These are phyloP conservation scores for Limanda limanda DNA, from an alignment of 2,113 vertebrate species.

Conservation along the genomic window DNA sequence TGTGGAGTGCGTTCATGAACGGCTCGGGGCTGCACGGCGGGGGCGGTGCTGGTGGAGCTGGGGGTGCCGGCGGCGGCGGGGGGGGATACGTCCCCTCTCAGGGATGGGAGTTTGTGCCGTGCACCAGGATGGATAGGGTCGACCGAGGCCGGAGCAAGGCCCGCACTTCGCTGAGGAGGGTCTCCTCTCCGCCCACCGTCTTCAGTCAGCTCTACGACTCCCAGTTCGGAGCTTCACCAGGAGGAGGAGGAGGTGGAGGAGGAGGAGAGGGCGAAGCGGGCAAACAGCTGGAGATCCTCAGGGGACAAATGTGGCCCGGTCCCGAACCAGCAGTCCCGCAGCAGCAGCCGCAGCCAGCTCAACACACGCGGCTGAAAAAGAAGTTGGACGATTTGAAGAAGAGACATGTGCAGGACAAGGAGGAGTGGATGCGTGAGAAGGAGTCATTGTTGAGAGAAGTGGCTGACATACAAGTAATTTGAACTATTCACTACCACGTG, in stretches of 20 bases:
- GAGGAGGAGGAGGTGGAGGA: not conserved
- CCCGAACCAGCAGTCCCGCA: slow-evolving; percentile 36
- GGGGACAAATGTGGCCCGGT: slow-evolving; percentile 66
- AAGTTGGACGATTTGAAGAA: slow-evolving; percentile 80
- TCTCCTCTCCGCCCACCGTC: slow-evolving; percentile 77
- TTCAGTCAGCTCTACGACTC: slow-evolving; percentile 69
- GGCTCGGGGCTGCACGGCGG: slow-evolving; percentile 68
- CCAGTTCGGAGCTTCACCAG: slow-evolving; percentile 32
- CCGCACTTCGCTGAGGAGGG: slow-evolving; percentile 69
- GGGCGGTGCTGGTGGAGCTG: slow-evolving; percentile 65
- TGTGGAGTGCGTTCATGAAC: slow-evolving; percentile 80
- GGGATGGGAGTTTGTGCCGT: slow-evolving; percentile 78
- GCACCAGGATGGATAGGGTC: slow-evolving; percentile 60
- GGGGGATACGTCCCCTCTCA: slow-evolving; percentile 74
- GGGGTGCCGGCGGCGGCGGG: slow-evolving; percentile 66
- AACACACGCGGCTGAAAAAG: slow-evolving; percentile 76
- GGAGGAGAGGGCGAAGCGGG: slow-evolving; percentile 46
- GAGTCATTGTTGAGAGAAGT: slow-evolving; percentile 82
- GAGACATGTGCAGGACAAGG: slow-evolving; percentile 76
- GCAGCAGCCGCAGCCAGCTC: slow-evolving; percentile 53
- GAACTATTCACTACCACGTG: not conserved
- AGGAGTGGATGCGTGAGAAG: slow-evolving; percentile 81
- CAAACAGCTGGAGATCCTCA: slow-evolving; percentile 53
- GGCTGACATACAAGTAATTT: slow-evolving; percentile 82
- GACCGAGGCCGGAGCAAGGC: slow-evolving; percentile 68